These are phyloP conservation scores for Burhinus oedicnemus DNA, from an alignment of 2,113 vertebrate genomes.

Conservation along the genomic window DNA sequence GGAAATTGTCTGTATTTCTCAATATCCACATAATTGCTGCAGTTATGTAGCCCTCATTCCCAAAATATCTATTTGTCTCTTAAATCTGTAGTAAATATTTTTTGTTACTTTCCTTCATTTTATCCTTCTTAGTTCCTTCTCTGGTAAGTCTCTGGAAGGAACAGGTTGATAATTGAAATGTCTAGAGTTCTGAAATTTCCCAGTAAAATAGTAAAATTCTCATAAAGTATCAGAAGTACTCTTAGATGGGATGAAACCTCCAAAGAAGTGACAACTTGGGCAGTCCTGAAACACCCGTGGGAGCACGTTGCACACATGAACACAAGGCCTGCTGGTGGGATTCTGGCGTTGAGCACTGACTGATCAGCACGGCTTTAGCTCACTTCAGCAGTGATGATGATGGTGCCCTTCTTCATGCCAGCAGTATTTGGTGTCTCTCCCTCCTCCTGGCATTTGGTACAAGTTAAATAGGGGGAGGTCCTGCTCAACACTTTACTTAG, in stretches of 20 bases:
- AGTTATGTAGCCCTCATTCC: not conserved
- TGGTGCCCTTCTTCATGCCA: not conserved
- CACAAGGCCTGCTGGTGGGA: not conserved
- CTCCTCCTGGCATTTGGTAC: not conserved
- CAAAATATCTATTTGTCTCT: not conserved
- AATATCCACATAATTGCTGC: not conserved
- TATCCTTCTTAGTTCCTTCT: not conserved
- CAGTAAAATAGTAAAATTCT: not conserved
- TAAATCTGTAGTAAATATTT: not conserved
- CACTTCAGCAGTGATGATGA: not conserved
- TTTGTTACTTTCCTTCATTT: not conserved
- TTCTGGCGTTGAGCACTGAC: not conserved
- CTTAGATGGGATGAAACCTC: not conserved
- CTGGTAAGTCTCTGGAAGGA: not conserved
- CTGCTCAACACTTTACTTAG: not conserved
- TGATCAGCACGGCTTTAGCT: not conserved
- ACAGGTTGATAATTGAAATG: not conserved
- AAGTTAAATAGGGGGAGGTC: not conserved
- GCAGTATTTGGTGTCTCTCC: not conserved
- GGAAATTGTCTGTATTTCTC: not conserved
- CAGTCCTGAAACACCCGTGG: not conserved
- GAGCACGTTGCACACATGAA: not conserved
- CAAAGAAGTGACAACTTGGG: not conserved
- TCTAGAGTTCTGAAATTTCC: not conserved
- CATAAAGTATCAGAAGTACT: not conserved